Conservation (phyloP, 2,113 vertebrate genomes). For the Chloebia gouldiae region DNA sequence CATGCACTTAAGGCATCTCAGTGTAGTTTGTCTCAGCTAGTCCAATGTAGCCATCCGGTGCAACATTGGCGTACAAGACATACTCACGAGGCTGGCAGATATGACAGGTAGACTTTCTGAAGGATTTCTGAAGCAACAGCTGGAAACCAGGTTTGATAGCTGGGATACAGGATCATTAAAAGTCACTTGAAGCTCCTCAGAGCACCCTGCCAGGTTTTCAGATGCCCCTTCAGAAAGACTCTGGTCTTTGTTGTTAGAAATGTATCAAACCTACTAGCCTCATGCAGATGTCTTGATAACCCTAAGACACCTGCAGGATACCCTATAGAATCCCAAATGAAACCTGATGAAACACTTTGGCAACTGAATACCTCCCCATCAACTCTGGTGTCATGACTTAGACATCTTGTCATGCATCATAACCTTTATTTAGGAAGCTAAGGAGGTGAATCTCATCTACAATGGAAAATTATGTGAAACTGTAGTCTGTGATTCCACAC, state of each 20-base stretch:
- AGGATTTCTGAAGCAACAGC: background rate
- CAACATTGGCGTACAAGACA: background rate
- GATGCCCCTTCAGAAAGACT: background rate
- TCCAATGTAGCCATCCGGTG: background rate
- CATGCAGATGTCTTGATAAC: background rate
- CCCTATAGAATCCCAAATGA: background rate
- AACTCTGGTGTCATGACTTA: background rate
- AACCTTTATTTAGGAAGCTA: background rate
- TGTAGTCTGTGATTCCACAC: background rate
- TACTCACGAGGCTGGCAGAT: background rate
- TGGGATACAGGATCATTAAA: background rate
- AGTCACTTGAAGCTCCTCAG: background rate
- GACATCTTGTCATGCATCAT: background rate
- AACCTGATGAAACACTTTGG: background rate
- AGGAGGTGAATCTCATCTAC: background rate
- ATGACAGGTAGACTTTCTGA: background rate
- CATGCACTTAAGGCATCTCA: background rate
- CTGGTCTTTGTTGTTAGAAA: background rate
- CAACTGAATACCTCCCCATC: background rate
- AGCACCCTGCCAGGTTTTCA: background rate
- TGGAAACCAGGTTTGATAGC: background rate
- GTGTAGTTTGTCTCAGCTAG: background rate
- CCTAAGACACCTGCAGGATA: background rate
- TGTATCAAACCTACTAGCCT: background rate
- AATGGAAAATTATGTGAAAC: background rate